Base-by-base conservation (phyloP, 2,113 vertebrate species). In the Indicator maculatus region DNA sequence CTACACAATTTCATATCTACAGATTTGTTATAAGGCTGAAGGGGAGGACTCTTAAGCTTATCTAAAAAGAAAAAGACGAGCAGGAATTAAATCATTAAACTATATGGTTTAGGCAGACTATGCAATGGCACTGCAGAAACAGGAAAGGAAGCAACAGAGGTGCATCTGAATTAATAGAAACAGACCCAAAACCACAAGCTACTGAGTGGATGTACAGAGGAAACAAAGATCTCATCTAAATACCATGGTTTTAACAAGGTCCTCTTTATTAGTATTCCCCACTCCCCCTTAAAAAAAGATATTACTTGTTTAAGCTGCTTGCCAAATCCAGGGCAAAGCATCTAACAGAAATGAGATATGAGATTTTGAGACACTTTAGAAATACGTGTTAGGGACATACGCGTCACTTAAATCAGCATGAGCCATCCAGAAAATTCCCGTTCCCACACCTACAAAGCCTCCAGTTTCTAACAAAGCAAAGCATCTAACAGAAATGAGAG, bases 361-460 rank as follows among this genome's bases (percentile, higher is more conserved):
- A 88, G 41, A 86, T 86, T 70, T 66, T 63, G 11, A 89, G 72
- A 33, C 82, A 60, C 12, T 2, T 76, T 56, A 95, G 79, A 86
- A 91, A 83, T 1, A 93, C 33, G 60, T 83, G 79, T 45, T 69
- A 90, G 52, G 60, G 64, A 90, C 75, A 76, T 31, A 61, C 7
- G 15, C 50, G 80, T 60, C 77, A 75, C 38, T 72, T 41, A 45
- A 85, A 89, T 88, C 85, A 63, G 88, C 4, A 44, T 58, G 4
- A 90, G 83, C 56, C 77, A 63, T 74, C 58, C 85, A 64, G 41
- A 83, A 86, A 52, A 80, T 36, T 90, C 38, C 72, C 66, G 60
- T 71, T 90, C 88, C 86, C 93, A 94, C 86, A 94, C 79, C 75
- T 86, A 83, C 86, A 83, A 83, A 73, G 78, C 45, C 75, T 88